A percentile compares a stretch with the other conserved stretches of the same genome.
phyloP scores from a whole-genome alignment of 1,140 invertebrate genomes.

The Euura lappo region DNA sequence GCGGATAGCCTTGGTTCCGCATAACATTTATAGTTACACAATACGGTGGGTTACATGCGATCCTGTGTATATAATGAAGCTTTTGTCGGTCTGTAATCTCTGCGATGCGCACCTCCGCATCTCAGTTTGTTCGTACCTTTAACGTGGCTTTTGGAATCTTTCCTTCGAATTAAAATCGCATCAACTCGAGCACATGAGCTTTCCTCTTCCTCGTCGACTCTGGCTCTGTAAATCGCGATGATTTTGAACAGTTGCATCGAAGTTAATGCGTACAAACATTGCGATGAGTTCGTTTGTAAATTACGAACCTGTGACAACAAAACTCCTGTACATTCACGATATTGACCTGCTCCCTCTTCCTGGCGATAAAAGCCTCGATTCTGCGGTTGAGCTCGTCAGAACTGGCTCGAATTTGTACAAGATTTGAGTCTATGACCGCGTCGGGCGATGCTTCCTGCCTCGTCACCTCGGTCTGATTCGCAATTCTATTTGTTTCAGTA shows the following conservation, averaged over 20 bases:
- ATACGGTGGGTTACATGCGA: background rate
- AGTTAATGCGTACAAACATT: too few species aligned
- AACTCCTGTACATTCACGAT: constrained; percentile 71
- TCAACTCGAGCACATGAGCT: constrained; percentile 71
- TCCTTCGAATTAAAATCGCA: constrained; percentile 67
- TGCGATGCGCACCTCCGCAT: background rate
- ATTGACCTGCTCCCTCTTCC: constrained; percentile 71
- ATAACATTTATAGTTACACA: background rate
- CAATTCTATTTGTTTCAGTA: constrained; percentile 15
- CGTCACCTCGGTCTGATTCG: background rate
- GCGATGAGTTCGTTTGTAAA: background rate
- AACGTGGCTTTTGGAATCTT: constrained; percentile 73
- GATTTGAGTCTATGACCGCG: constrained; percentile 50
- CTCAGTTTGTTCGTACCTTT: constrained; percentile 62
- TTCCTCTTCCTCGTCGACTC: constrained; percentile 46
- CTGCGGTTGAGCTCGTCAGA: constrained; percentile 64
- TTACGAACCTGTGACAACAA: constrained; percentile 54
- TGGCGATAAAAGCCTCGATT: constrained; percentile 69
- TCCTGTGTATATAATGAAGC: constrained; percentile 9
- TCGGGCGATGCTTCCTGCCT: constrained; percentile 33
- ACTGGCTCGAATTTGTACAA: constrained; percentile 68
- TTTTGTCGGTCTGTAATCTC: background rate
- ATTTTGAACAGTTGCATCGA: constrained; percentile 6
- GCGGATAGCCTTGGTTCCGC: background rate
- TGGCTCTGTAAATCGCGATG: constrained; percentile 27